Conservation (phyloP, 2,797 vertebrate species). For the Chelonia mydas region DNA sequence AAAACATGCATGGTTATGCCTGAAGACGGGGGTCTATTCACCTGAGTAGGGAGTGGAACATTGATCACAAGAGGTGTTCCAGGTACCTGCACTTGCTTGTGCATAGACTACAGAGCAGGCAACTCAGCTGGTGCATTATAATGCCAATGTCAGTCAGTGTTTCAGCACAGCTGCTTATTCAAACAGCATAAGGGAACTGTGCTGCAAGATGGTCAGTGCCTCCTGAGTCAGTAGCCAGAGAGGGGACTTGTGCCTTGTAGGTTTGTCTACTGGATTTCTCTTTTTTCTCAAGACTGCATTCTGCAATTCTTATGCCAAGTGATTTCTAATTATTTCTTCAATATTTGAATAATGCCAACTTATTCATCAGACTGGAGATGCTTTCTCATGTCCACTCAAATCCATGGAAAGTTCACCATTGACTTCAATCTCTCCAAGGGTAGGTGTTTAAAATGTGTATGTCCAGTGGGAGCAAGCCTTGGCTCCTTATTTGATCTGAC, state of each 20-base stretch:
- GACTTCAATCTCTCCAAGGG: too few relatives aligned
- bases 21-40: background rate
- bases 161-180: background rate
- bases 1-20: background rate
- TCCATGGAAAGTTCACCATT: too few relatives aligned
- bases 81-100: background rate
- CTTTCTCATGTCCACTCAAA: constrained; percentile 10
- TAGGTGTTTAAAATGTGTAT: too few relatives aligned
- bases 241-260: background rate
- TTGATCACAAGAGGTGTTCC: background rate
- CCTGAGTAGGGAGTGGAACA: background rate
- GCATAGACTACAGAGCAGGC: background rate
- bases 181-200: background rate
- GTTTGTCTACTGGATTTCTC: background rate
- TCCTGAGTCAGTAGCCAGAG: background rate
- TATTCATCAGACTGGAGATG: constrained; percentile 38
- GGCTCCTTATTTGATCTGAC: background rate
- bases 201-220: background rate
- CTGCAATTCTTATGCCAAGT: background rate
- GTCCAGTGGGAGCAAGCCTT: too few relatives aligned
- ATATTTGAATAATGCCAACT: constrained; percentile 51
- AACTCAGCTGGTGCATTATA: background rate
- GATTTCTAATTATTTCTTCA: constrained; percentile 47
- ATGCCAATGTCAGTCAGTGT: background rate
- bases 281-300: background rate